Conservation (phyloP, 2,888 invertebrate genomes). For the Anaspis maculata region DNA sequence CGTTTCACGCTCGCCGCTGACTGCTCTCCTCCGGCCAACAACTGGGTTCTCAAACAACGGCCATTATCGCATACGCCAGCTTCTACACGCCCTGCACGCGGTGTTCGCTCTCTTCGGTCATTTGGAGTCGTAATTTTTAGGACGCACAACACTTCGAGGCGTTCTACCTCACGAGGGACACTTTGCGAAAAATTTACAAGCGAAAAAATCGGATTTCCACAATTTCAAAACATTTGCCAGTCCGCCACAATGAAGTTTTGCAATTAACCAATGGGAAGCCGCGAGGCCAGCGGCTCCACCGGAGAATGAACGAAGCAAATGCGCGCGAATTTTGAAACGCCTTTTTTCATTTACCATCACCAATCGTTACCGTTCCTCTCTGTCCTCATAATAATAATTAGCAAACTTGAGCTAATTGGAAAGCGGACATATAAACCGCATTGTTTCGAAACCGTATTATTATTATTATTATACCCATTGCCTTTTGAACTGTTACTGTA, state of each 20-base stretch:
- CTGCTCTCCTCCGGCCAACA: conserved; percentile 36
- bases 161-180: too few species aligned
- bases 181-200: conserved; percentile 4
- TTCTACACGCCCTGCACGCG: conserved; percentile 31
- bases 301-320: conserved; percentile 7
- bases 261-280: conserved; percentile 32
- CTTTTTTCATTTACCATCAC: too few species aligned
- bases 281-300: conserved; percentile 13
- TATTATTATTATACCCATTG: too few species aligned
- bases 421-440: too few species aligned
- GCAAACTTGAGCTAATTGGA: too few species aligned
- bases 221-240: conserved; percentile 35
- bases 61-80: conserved; percentile 30
- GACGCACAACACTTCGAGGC: too few species aligned
- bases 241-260: conserved; percentile 34
- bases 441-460: too few species aligned
- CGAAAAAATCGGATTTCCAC: conserved; percentile 26
- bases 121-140: too few species aligned
- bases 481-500: too few species aligned
- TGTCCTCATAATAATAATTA: too few species aligned
- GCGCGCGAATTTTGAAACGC: conserved; percentile 7
- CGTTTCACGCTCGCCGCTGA: conserved; percentile 13
- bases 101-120: conserved; percentile 8
- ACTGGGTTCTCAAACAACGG: conserved; percentile 36
- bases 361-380: too few species aligned